Evolutionary conservation across 2,113 vertebrate species (phyloP).

Genomic region (Catharus minimus): DNA sequence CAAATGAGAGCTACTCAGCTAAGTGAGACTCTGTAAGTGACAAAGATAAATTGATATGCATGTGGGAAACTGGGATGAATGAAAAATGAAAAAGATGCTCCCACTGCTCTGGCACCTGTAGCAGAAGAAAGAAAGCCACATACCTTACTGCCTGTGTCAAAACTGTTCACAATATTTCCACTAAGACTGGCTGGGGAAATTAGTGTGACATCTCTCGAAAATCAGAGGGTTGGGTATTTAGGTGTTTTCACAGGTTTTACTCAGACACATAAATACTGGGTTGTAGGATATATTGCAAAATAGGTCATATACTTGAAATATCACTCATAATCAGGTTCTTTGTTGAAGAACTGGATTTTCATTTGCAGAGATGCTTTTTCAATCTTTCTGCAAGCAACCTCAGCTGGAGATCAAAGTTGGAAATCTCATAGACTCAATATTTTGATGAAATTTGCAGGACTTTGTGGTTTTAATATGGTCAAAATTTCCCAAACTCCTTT

Average conservation of each 20-base stretch:
- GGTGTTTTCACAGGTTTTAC: neutral
- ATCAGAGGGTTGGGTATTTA: neutral
- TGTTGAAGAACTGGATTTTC: neutral
- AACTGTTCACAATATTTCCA: neutral
- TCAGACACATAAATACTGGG: neutral
- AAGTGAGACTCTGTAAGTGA: conserved; percentile 40
- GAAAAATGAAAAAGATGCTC: conserved; percentile 24
- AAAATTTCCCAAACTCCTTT: neutral
- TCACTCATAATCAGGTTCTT: neutral
- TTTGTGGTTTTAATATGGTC: neutral
- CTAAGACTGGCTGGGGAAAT: neutral
- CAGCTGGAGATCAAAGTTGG: neutral
- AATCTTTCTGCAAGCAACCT: neutral
- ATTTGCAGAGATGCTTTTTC: neutral
- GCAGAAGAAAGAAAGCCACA: neutral
- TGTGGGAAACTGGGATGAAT: conserved; percentile 12
- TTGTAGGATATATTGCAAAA: neutral
- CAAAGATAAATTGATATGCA: conserved; percentile 43
- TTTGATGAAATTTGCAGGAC: neutral
- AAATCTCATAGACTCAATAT: neutral
- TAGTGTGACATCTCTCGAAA: neutral
- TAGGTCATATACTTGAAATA: neutral
- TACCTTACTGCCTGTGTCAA: neutral
- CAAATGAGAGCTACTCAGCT: conserved; percentile 56
- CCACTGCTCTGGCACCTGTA: conserved; percentile 2